A percentile compares a stretch with the other conserved stretches of the same genome.
phyloP scores from a whole-genome alignment of 2,888 invertebrate genomes.

The Trisateles emortualis region DNA sequence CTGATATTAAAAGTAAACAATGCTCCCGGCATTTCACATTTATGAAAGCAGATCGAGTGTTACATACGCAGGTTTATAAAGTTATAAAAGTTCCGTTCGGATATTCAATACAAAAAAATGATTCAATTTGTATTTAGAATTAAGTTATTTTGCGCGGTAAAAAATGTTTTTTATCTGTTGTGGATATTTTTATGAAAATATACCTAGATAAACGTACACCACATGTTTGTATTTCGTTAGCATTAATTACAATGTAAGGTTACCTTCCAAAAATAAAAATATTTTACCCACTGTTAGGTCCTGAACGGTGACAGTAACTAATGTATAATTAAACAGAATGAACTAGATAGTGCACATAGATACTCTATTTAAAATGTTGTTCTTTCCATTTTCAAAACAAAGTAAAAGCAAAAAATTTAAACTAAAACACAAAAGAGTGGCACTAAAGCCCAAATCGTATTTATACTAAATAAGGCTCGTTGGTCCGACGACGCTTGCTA shows the following conservation, averaged over 20 bases:
- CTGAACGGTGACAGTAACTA: too few relatives aligned
- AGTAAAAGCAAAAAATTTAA: not conserved
- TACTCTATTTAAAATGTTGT: too few relatives aligned
- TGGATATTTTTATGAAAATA: not conserved
- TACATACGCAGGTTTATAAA: conserved; percentile 41
- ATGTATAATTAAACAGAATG: too few relatives aligned
- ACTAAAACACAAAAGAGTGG: conserved; percentile 2
- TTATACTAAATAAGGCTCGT: conserved; percentile 14
- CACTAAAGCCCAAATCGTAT: conserved; percentile 13
- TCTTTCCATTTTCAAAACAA: not conserved
- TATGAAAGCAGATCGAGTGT: conserved; percentile 42
- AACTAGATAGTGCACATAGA: too few relatives aligned
- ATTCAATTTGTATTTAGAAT: conserved; percentile 36
- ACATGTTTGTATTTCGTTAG: not conserved
- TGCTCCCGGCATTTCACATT: conserved; percentile 51
- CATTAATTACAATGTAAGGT: too few relatives aligned
- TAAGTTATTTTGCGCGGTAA: conserved; percentile 1
- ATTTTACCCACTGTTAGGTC: too few relatives aligned
- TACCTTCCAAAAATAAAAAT: too few relatives aligned
- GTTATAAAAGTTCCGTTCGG: conserved; percentile 35
- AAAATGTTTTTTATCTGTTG: not conserved
- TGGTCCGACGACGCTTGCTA: conserved; percentile 31
- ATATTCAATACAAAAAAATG: conserved; percentile 35
- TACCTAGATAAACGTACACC: too few relatives aligned
- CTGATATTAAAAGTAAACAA: conserved; percentile 64